Evolutionary conservation across 2,888 invertebrate species (phyloP).

Genomic region (Orthosia cruda): DNA sequence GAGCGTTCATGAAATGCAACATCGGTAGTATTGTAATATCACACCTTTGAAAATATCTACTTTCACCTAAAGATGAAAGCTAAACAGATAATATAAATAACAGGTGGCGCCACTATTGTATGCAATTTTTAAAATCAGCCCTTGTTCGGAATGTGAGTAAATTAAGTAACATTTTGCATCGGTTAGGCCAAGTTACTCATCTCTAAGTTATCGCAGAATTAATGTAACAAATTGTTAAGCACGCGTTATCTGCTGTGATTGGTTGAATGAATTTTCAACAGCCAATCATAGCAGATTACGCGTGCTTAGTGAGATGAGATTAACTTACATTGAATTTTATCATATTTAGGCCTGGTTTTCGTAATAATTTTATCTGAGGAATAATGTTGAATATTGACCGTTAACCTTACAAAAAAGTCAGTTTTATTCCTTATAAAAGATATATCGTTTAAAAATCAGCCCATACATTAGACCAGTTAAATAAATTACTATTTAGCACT

Average conservation of each 20-base stretch:
- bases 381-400: background rate
- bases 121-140: background rate
- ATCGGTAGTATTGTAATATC: constrained; percentile 17
- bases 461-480: constrained; percentile 5
- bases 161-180: background rate
- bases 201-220: no score
- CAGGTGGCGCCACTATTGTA: constrained; percentile 24
- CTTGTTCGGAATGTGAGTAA: constrained; percentile 34
- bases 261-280: no score
- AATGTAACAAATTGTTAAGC: no score
- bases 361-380: background rate
- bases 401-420: background rate
- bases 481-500: constrained; percentile 27
- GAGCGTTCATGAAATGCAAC: background rate
- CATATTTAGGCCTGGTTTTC: background rate
- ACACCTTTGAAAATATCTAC: constrained; percentile 27
- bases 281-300: no score
- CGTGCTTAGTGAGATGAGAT: constrained; percentile 20
- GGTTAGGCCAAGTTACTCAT: no score
- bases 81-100: constrained; percentile 10
- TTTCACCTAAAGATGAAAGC: background rate
- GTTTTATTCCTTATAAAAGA: background rate
- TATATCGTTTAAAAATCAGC: background rate
- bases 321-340: constrained; percentile 1
- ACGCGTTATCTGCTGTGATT: no score